phyloP scores from a whole-genome alignment of 2,888 invertebrate species.

The Eustalomyia histrio region DNA sequence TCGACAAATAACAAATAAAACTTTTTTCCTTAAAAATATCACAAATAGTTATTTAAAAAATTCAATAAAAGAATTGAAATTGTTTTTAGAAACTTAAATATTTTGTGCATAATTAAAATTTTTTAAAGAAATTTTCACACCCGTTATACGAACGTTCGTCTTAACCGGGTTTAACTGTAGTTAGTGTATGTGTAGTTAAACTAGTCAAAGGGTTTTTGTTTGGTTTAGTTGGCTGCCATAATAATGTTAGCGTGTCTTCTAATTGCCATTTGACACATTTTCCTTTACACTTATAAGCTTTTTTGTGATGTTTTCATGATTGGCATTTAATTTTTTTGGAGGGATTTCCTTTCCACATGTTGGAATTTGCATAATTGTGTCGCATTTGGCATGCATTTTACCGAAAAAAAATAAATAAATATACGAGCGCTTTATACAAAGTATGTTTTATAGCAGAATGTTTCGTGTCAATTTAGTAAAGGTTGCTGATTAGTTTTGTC shows the following conservation, averaged over 20 bases:
- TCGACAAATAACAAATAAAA: no score
- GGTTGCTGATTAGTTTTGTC: conserved; percentile 57
- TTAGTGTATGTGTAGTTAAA: neutral
- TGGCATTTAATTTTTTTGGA: conserved; percentile 27
- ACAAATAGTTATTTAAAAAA: no score
- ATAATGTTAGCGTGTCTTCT: conserved; percentile 53
- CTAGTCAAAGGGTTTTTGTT: conserved; percentile 17
- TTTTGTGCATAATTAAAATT: no score
- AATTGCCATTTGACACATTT: conserved; percentile 61
- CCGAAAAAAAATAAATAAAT: conserved; percentile 18
- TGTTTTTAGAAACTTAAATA: no score
- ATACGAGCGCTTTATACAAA: neutral
- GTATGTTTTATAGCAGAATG: conserved; percentile 5
- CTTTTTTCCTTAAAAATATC: no score
- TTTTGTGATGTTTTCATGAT: conserved; percentile 32
- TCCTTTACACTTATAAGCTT: conserved; percentile 26
- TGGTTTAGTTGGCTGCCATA: neutral
- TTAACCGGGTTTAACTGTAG: no score
- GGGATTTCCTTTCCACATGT: conserved; percentile 48
- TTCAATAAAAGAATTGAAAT: no score
- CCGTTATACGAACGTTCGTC: no score
- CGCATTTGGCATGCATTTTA: conserved; percentile 41
- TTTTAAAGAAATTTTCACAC: no score
- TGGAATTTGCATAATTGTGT: conserved; percentile 56
- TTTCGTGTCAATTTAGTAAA: conserved; percentile 58